Evolutionary conservation across 2,888 invertebrate species (phyloP).

Genomic region (Lamproptera curius): DNA sequence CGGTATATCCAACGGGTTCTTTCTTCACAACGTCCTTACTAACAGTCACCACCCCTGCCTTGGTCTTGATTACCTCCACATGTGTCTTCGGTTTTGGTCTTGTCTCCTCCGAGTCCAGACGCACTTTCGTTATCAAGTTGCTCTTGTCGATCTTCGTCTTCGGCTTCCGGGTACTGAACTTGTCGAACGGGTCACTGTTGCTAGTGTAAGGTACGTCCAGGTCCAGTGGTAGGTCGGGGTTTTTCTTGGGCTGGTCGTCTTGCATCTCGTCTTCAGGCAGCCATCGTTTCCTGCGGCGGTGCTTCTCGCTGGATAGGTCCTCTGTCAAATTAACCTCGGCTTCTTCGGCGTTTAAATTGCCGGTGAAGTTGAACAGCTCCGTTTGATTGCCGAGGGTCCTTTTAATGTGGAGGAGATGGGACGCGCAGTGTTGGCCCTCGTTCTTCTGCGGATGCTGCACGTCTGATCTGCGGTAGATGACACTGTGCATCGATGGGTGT

Average conservation of each 20-base stretch:
- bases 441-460: constrained; percentile 76
- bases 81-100: constrained; percentile 83
- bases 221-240: constrained; percentile 82
- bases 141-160: constrained; percentile 75
- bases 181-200: constrained; percentile 75
- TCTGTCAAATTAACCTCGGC: constrained; percentile 53
- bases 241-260: constrained; percentile 78
- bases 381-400: constrained; percentile 52
- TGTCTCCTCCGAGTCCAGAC: constrained; percentile 71
- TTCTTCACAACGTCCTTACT: constrained; percentile 81
- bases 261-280: constrained; percentile 82
- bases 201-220: constrained; percentile 82
- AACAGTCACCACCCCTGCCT: constrained; percentile 81
- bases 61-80: constrained; percentile 82
- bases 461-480: constrained; percentile 90
- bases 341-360: constrained; percentile 44
- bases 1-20: constrained; percentile 69
- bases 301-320: constrained; percentile 56
- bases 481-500: constrained; percentile 83
- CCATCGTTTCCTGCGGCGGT: constrained; percentile 80
- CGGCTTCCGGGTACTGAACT: constrained; percentile 64
- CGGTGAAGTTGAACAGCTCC: constrained; percentile 62
- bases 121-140: constrained; percentile 73
- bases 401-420: constrained; percentile 78
- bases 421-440: constrained; percentile 72